These are phyloP conservation scores for Leiothrix lutea DNA, from an alignment of 2,113 vertebrate genomes.

Conservation along the genomic window DNA sequence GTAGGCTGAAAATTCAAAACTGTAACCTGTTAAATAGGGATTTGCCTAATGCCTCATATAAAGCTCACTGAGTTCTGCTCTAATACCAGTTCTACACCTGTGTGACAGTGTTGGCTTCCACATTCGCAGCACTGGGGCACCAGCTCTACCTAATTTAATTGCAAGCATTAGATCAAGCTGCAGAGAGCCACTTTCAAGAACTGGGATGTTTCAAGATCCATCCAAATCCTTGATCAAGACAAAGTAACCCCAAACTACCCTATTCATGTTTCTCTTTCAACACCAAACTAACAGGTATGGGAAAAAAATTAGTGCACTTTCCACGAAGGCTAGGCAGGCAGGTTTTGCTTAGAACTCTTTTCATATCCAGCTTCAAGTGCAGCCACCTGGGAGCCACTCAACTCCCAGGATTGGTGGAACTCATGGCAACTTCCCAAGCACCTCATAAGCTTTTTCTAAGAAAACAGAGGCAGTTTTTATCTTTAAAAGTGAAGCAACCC, in stretches of 20 bases:
- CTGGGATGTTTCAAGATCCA: background rate
- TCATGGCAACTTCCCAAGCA: conserved; percentile 8
- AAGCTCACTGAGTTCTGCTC: background rate
- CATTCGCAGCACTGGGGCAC: background rate
- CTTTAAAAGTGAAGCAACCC: conserved; percentile 17
- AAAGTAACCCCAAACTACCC: background rate
- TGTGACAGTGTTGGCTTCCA: rapidly evolving
- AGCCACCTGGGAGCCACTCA: background rate
- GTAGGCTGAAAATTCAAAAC: background rate
- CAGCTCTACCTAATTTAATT: background rate
- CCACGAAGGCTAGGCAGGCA: background rate
- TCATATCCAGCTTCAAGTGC: background rate
- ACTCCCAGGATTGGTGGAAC: background rate
- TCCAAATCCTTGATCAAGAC: conserved; percentile 10
- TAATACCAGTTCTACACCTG: background rate
- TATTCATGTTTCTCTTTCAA: background rate
- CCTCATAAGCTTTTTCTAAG: background rate
- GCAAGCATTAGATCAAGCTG: background rate
- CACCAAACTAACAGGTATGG: background rate
- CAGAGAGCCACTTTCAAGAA: background rate
- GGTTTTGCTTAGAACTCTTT: background rate
- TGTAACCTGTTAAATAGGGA: background rate
- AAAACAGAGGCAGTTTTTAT: background rate
- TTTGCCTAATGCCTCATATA: background rate
- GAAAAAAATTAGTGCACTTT: background rate